Evolutionary conservation across 2,113 vertebrate genomes (phyloP), one percentile per base, ranked within the genome.

Genomic region (Eurypyga helias): DNA sequence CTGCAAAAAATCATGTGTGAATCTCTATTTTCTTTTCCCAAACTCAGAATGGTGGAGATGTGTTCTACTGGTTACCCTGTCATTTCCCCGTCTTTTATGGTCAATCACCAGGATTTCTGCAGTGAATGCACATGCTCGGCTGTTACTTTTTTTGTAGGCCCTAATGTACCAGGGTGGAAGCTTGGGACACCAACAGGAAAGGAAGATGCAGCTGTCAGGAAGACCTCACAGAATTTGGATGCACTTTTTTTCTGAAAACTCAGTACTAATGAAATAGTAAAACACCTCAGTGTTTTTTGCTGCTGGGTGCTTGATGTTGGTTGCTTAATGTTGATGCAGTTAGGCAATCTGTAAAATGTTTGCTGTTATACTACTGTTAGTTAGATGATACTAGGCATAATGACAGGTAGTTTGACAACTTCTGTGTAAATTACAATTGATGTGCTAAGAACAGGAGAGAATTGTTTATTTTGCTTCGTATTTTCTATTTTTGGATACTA

Each of bases 371-470:
- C 29, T 90, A 73, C 11, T 43, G 16, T 11, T 78, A 90, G 48
- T 88, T 67, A 66, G 31, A 34, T 82, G 8, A 36, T 81, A 36
- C 2, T 41, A 34, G 43, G 13, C 24, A 17, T 54, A 62, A 25
- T 51, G 45, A 31, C 36, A n/a, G 18, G 17, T 86, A 24, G 9
- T 85, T 79, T 60, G 52, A 36, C 38, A 83, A 1, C 23, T 58
- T 73, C 1, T 0, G 1, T 80, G 28, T 33, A 60, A 79, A n/a
- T n/a, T 26, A 4, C 23, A 60, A 3, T n/a, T 67, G 15, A 14
- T 2, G 0, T 61, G 15, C 16, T 78, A 78, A 66, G 51, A 78
- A 36, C 24, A 71, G 41, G 60, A 41, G 2, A 7, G 49, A 79
- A 52, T 52, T 89, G 12, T 75, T 88, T 82, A 20, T 72, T 91